A percentile compares a stretch with the other conserved stretches of the same genome.
These are phyloP conservation scores for Rugalucina vietnamica DNA, from an alignment of 2,888 invertebrate genomes.

Conservation along the genomic window DNA sequence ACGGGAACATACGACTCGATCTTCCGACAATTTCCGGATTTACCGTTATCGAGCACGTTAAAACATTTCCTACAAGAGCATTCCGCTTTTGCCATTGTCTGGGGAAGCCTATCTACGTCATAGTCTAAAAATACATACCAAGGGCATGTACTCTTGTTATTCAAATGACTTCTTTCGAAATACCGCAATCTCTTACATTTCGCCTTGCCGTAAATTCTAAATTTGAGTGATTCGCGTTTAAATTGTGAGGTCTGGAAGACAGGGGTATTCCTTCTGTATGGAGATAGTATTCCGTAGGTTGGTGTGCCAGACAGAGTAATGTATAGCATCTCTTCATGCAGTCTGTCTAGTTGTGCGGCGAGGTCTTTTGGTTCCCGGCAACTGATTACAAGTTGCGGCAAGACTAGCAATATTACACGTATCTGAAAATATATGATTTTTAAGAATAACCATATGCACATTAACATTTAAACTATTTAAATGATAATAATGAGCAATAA, in stretches of 20 bases:
- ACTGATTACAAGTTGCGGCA: no score
- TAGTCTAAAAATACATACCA: neutral
- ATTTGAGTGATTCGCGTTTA: neutral
- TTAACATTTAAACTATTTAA: no score
- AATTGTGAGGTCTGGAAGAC: neutral
- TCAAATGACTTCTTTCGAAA: neutral
- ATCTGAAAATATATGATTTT: no score
- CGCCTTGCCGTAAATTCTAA: neutral
- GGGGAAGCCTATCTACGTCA: neutral
- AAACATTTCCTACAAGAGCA: neutral
- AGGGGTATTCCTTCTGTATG: neutral
- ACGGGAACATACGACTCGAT: neutral
- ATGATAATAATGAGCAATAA: no score
- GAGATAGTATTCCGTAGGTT: neutral
- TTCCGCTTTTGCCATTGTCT: neutral
- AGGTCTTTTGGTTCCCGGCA: neutral
- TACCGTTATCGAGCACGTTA: neutral
- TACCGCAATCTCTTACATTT: neutral
- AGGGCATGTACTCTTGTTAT: neutral
- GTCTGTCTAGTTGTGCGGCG: neutral
- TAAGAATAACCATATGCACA: no score
- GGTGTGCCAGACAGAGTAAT: neutral
- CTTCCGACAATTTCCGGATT: neutral
- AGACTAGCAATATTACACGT: no score
- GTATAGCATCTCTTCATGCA: neutral